Evolutionary conservation across 2,888 invertebrate species (phyloP).

Genomic region (Acanthosepion esculentum): DNA sequence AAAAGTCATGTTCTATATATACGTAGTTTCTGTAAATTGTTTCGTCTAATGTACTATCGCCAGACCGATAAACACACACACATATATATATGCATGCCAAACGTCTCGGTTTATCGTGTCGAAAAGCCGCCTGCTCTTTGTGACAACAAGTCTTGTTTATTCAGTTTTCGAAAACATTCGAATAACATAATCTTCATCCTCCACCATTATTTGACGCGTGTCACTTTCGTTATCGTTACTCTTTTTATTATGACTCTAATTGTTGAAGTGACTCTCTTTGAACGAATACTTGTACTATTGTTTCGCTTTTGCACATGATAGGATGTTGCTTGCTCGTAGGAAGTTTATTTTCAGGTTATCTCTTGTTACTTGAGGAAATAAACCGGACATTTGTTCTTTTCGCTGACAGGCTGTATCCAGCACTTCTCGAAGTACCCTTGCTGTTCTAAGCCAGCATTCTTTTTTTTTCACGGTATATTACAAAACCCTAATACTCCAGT

Average conservation of each 20-base stretch:
- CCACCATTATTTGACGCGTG: background rate
- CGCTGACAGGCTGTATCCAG: no score
- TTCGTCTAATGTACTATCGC: background rate
- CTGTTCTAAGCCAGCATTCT: no score
- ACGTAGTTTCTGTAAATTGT: background rate
- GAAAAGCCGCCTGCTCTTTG: constrained; percentile 2
- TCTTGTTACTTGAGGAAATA: no score
- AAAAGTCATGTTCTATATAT: background rate
- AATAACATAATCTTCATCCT: background rate
- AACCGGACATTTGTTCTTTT: no score
- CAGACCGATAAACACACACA: background rate
- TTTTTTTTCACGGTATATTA: no score
- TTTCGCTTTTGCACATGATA: background rate
- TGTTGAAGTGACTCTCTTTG: background rate
- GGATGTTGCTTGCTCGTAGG: no score
- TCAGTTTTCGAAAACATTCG: background rate
- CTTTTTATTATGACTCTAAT: background rate
- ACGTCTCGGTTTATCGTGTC: background rate
- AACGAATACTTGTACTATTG: background rate
- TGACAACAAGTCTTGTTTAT: background rate
- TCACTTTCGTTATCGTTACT: background rate
- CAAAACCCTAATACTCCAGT: no score
- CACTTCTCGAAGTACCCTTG: no score
- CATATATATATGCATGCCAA: background rate
- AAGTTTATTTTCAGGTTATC: no score